Base-by-base conservation (phyloP, 1,140 invertebrate species). In the Halesus radiatus region DNA sequence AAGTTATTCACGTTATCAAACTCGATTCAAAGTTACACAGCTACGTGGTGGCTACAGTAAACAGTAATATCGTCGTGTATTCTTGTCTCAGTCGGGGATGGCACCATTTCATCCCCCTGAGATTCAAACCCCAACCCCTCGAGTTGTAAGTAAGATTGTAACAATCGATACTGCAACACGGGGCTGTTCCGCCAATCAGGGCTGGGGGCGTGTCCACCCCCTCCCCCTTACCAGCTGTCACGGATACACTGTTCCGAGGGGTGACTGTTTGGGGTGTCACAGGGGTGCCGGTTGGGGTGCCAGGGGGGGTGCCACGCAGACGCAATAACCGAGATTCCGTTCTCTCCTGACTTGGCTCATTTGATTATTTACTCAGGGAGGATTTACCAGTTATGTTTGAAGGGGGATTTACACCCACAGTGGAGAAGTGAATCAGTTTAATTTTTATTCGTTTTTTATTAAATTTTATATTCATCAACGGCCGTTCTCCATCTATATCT, bases 161-260 rank as follows among this genome's bases (percentile, higher is more conserved):
- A 62, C 81, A 83, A 83, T 83, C 81, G 81, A 83, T 83, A 80
- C 56, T 80, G 81, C 79, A 79, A 20, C 78, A 62, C 10, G 50
- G 52, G 76, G 76, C 26, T 56, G 62, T 15, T 56, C 64, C 74
- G 32, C 81, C 81, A 83, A 83, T 83, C 74, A 73, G 70, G 76
- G 70, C 75, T 20, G 74, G 58, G 79, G 81, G 81, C 79, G 81
- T 80, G 79, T n/a, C 45, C 32, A 22, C 60, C 70, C 22, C 20
- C 70, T 23, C 4, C 70, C 22, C 75, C 26, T 56, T 75, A 52
- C 60, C 60, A 64, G 81, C 76, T 77, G 64, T 68, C 54, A 80
- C 56, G 58, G 72, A 68, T 72, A 52, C 76, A 77, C 20, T 77
- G 76, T 77, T 45, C 50, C 45, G 20, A 32, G 76, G 76, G 76